Conservation (phyloP, 2,888 invertebrate genomes). For the Alsophila aescularia region DNA sequence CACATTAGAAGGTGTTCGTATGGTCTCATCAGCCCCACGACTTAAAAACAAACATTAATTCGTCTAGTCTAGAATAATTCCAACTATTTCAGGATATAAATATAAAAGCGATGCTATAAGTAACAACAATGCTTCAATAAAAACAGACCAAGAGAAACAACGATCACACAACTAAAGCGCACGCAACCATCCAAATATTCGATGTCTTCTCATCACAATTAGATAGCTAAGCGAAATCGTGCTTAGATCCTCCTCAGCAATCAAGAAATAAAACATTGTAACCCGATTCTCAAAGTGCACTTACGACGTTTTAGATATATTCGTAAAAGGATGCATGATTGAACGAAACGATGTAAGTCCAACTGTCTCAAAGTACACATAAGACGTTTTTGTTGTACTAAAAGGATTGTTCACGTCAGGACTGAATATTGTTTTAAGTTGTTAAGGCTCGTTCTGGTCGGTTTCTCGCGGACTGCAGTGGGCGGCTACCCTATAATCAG, state of each 20-base stretch:
- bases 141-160: slow-evolving; percentile 45
- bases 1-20: too few relatives aligned
- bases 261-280: slow-evolving; percentile 28
- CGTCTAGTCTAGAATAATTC: too few relatives aligned
- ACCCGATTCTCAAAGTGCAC: slow-evolving; percentile 23
- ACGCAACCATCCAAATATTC: slow-evolving; percentile 57
- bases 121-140: slow-evolving; percentile 27
- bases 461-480: slow-evolving; percentile 60
- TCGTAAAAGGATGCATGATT: slow-evolving; percentile 17
- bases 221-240: slow-evolving; percentile 61
- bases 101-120: slow-evolving; percentile 10
- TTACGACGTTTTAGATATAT: slow-evolving; percentile 36
- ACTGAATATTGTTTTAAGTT: slow-evolving; percentile 58
- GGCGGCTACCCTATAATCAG: slow-evolving; percentile 81
- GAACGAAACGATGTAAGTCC: not conserved
- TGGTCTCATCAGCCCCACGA: too few relatives aligned
- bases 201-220: slow-evolving; percentile 58
- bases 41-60: too few relatives aligned
- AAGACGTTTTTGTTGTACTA: slow-evolving; percentile 1
- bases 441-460: slow-evolving; percentile 49
- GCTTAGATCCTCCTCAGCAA: slow-evolving; percentile 41
- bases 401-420: slow-evolving; percentile 40
- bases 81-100: too few relatives aligned
- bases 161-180: slow-evolving; percentile 52
- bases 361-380: not conserved